These are phyloP conservation scores for Clarias fuscus DNA, from an alignment of 2,797 vertebrate species.

Conservation along the genomic window DNA sequence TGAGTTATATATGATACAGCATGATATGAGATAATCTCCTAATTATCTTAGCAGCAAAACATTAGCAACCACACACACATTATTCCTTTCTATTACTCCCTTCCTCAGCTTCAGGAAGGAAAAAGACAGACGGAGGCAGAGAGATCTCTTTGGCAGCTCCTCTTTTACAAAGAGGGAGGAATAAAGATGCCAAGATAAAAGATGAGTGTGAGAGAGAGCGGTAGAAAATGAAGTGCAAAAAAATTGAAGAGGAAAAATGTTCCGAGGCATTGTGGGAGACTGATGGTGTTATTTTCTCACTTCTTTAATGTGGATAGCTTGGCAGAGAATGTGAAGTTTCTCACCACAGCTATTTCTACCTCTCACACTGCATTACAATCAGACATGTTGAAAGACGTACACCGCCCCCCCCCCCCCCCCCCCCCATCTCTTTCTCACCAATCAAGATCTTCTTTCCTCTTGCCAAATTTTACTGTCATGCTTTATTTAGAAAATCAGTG, in stretches of 20 bases:
- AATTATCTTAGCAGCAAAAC: neutral
- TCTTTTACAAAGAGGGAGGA: neutral
- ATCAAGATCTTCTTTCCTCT: neutral
- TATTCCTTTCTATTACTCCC: neutral
- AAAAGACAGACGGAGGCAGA: neutral
- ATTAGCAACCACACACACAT: neutral
- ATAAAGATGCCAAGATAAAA: neutral
- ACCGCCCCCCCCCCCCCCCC: neutral
- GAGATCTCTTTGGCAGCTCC: constrained; percentile 5
- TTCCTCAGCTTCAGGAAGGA: neutral
- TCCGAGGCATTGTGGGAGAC: neutral
- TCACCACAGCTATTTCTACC: constrained; percentile 37
- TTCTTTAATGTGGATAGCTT: constrained; percentile 22
- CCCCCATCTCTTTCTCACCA: neutral
- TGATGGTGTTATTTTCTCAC: constrained; percentile 17
- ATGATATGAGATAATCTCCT: neutral
- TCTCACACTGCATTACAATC: constrained; percentile 31
- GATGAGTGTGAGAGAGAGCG: neutral
- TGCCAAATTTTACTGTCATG: neutral
- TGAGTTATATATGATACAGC: neutral
- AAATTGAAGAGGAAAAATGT: neutral
- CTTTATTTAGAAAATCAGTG: constrained; percentile 10
- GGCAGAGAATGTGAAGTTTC: constrained; percentile 19
- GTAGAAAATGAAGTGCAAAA: neutral
- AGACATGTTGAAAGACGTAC: constrained; percentile 28